Conservation (phyloP, 1,140 invertebrate genomes). For the Drosophila pruinosa region DNA sequence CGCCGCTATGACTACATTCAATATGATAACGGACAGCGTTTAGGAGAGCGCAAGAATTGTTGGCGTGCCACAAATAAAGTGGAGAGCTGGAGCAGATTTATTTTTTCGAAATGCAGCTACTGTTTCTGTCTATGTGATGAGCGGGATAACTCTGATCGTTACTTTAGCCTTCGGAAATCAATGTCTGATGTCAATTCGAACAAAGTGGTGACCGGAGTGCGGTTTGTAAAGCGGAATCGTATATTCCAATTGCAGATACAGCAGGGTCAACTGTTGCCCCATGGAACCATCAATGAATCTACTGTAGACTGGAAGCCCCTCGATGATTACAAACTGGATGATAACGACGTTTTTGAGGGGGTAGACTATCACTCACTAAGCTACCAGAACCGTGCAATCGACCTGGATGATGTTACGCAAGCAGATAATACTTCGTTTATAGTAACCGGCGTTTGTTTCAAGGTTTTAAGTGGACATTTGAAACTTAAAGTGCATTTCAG, state of each 20-base stretch:
- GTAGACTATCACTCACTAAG: neutral
- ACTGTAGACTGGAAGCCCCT: neutral
- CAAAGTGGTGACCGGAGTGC: neutral
- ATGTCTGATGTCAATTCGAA: neutral
- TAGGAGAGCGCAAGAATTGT: neutral
- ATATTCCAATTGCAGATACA: conserved; percentile 3
- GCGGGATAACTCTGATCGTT: neutral
- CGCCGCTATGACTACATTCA: neutral
- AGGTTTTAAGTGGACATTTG: neutral
- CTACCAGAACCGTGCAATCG: neutral
- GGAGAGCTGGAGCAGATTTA: neutral
- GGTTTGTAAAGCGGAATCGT: neutral
- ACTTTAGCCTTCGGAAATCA: neutral
- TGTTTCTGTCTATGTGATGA: neutral
- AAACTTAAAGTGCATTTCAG: neutral
- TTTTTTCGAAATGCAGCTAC: neutral
- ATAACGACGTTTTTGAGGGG: neutral
- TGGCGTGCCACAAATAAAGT: neutral
- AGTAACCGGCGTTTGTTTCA: neutral
- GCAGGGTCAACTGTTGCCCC: neutral
- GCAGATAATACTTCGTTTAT: neutral
- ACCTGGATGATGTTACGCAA: neutral
- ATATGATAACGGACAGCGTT: neutral
- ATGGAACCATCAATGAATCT: neutral
- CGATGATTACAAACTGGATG: neutral